Evolutionary conservation across 2,797 vertebrate species (phyloP).

Genomic region (Echeneis naucrates): DNA sequence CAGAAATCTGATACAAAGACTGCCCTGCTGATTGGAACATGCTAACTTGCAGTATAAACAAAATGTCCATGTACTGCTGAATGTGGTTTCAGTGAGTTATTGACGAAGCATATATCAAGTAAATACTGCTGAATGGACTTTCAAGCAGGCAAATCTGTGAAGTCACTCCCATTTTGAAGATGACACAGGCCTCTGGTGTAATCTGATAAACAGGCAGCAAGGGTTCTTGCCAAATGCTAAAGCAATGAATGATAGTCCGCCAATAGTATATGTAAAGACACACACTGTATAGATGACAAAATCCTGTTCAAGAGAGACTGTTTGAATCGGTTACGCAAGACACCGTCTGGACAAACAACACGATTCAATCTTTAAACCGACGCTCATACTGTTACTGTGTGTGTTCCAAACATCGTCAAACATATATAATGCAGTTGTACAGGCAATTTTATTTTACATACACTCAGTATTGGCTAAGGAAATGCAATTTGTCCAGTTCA

Average conservation of each 20-base stretch:
- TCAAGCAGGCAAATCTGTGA: constrained; percentile 32
- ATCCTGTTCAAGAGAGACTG: neutral
- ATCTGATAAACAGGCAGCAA: constrained; percentile 32
- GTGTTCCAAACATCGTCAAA: constrained; percentile 18
- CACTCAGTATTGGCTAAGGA: constrained; percentile 17
- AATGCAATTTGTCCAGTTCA: constrained; percentile 2
- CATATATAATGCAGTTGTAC: neutral
- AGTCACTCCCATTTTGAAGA: constrained; percentile 40
- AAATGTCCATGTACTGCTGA: constrained; percentile 45
- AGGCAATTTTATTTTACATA: constrained; percentile 16
- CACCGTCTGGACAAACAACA: constrained; percentile 7
- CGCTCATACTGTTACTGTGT: neutral
- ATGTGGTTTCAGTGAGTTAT: constrained; percentile 18
- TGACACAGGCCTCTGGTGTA: constrained; percentile 28
- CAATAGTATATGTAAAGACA: constrained; percentile 39
- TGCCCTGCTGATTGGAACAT: constrained; percentile 44
- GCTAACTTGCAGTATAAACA: constrained; percentile 37
- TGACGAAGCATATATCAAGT: constrained; percentile 36
- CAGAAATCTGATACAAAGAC: constrained; percentile 57
- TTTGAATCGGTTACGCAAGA: constrained; percentile 24
- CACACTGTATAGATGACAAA: constrained; percentile 24
- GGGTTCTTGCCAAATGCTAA: constrained; percentile 29
- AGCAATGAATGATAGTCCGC: constrained; percentile 30
- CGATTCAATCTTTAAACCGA: constrained; percentile 7
- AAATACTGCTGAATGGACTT: constrained; percentile 38